phyloP scores from a whole-genome alignment of 2,888 invertebrate species.

The Euzetes globulus region DNA sequence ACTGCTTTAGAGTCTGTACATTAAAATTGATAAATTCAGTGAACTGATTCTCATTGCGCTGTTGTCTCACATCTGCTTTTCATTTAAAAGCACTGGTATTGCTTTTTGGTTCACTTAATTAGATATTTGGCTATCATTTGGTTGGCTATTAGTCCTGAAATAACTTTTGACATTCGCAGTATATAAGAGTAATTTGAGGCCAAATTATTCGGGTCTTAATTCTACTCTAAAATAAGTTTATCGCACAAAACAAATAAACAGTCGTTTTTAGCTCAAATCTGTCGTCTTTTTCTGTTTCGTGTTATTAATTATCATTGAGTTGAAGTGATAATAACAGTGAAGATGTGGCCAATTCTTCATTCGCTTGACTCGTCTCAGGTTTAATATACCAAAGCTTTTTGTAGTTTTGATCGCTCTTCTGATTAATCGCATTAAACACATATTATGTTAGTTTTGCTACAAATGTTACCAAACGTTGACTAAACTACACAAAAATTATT shows the following conservation, averaged over 20 bases:
- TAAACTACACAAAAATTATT: too few relatives aligned
- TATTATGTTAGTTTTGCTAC: background rate
- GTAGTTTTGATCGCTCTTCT: background rate
- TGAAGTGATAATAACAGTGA: background rate
- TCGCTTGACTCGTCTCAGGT: background rate
- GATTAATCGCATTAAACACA: background rate
- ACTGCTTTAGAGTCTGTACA: background rate
- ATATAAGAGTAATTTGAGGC: constrained; percentile 3
- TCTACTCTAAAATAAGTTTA: background rate
- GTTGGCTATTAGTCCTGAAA: constrained; percentile 16
- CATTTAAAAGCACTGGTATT: constrained; percentile 3
- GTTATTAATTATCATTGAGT: constrained; percentile 14
- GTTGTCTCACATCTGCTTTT: constrained; percentile 24
- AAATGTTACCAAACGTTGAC: background rate
- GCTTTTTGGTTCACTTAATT: constrained; percentile 14
- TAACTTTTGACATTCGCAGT: constrained; percentile 18
- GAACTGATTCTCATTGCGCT: background rate
- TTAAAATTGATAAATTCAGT: background rate
- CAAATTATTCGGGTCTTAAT: constrained; percentile 9
- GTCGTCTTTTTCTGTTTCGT: background rate
- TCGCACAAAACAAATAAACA: background rate
- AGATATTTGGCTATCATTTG: constrained; percentile 17
- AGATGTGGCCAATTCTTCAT: constrained; percentile 6
- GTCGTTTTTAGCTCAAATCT: background rate
- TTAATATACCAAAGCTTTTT: background rate